A percentile compares a stretch with the other conserved stretches of the same genome.
Evolutionary conservation across 92 coral and sea anemone genomes (phyloP).

Genomic region (Zoanthus sansibaricus): DNA sequence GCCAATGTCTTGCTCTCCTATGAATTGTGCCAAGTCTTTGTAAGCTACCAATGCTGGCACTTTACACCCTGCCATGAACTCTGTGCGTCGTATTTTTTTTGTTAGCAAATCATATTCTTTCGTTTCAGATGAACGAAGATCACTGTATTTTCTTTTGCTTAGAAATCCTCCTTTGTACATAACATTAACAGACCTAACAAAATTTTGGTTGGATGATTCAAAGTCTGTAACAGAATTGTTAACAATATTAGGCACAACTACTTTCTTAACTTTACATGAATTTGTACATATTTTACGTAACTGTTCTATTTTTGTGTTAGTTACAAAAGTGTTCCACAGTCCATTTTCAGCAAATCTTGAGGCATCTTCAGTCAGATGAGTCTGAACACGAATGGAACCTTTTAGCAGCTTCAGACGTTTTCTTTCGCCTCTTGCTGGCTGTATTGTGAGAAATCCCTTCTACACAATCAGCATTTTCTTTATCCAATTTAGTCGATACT

Average conservation of each 20-base stretch:
- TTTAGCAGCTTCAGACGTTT: slow-evolving; percentile 51
- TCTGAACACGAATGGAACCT: slow-evolving; percentile 49
- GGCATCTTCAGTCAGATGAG: slow-evolving; percentile 55
- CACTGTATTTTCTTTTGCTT: slow-evolving; percentile 63
- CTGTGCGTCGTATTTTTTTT: slow-evolving; percentile 54
- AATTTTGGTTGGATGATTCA: slow-evolving; percentile 60
- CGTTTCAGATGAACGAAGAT: slow-evolving; percentile 45
- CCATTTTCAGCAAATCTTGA: slow-evolving; percentile 56
- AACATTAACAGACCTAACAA: slow-evolving; percentile 61
- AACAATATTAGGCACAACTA: slow-evolving; percentile 61
- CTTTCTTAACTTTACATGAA: slow-evolving; percentile 52
- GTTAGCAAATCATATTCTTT: slow-evolving; percentile 54
- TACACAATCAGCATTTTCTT: slow-evolving; percentile 52
- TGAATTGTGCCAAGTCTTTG: slow-evolving; percentile 72
- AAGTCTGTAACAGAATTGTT: slow-evolving; percentile 50
- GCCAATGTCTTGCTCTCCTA: slow-evolving; percentile 64
- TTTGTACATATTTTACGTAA: slow-evolving; percentile 39
- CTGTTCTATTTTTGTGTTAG: slow-evolving; percentile 49
- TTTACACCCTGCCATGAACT: slow-evolving; percentile 57
- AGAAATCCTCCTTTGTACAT: slow-evolving; percentile 58
- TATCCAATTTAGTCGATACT: slow-evolving; percentile 48
- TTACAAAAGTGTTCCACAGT: slow-evolving; percentile 66
- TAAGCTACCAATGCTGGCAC: slow-evolving; percentile 64
- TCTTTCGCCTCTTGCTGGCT: slow-evolving; percentile 54
- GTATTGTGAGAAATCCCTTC: slow-evolving; percentile 50